Conservation (phyloP, 1,140 invertebrate genomes). For the Atta texana region DNA sequence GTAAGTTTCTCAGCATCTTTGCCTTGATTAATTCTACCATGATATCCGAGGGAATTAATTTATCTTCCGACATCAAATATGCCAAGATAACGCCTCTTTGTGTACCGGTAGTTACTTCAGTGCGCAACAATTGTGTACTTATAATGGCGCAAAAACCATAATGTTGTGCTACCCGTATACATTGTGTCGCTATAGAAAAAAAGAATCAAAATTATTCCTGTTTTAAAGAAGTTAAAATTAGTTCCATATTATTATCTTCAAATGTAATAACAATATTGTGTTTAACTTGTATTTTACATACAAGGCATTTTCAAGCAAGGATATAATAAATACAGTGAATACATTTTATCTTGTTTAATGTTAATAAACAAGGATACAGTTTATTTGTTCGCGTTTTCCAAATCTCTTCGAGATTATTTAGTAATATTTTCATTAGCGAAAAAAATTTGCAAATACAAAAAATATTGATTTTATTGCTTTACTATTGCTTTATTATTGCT, state of each 20-base stretch:
- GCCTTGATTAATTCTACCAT: slow-evolving; percentile 67
- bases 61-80: slow-evolving; percentile 57
- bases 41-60: slow-evolving; percentile 61
- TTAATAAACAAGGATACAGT: no score
- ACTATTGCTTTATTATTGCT: no score
- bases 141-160: slow-evolving; percentile 64
- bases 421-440: not conserved
- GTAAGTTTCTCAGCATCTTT: slow-evolving; percentile 55
- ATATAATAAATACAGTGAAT: no score
- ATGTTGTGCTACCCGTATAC: slow-evolving; percentile 34
- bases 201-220: not conserved
- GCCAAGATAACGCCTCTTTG: slow-evolving; percentile 62
- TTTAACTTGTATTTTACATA: not conserved
- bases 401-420: not conserved
- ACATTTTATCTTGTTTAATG: no score
- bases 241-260: not conserved
- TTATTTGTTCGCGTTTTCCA: not conserved
- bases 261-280: not conserved
- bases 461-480: not conserved
- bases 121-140: slow-evolving; percentile 61
- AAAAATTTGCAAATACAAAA: not conserved
- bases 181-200: slow-evolving; percentile 61
- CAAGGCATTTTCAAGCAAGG: no score
- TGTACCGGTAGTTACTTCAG: slow-evolving; percentile 52
- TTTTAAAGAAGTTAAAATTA: not conserved